Percentiles rank a stretch among this genome's conserved stretches.
These are phyloP conservation scores for Brachionus sp. DNA, from an alignment of 1,140 invertebrate species.

Conservation along the genomic window DNA sequence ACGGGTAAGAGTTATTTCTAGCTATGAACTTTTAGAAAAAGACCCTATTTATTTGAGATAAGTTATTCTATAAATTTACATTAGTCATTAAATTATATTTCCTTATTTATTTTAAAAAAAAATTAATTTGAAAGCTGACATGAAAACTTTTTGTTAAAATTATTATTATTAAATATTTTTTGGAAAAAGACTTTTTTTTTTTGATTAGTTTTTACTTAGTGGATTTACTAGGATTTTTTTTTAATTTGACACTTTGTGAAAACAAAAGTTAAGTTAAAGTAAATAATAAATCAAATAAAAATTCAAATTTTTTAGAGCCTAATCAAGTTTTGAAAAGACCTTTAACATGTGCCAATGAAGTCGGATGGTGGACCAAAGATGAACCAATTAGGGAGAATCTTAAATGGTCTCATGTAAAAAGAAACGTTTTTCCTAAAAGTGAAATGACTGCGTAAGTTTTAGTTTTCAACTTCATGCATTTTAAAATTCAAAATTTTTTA, in stretches of 20 bases:
- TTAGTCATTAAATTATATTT: no score
- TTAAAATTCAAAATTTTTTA: not conserved
- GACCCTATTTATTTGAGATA: no score
- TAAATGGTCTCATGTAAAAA: slow-evolving; percentile 19
- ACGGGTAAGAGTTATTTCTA: not conserved
- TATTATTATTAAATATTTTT: no score
- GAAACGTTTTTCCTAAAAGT: slow-evolving; percentile 30
- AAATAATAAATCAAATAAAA: not conserved
- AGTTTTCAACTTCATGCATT: not conserved
- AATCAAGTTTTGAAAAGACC: slow-evolving; percentile 19
- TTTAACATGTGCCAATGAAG: slow-evolving; percentile 16
- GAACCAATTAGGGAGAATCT: slow-evolving; percentile 29
- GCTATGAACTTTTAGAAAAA: not conserved
- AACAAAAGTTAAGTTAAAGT: not conserved
- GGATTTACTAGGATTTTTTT: no score
- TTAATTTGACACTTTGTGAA: no score
- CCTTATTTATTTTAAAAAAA: no score
- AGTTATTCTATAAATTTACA: no score
- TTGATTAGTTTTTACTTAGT: no score
- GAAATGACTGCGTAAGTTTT: slow-evolving; percentile 35
- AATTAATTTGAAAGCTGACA: no score
- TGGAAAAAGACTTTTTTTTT: no score
- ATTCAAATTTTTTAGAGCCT: not conserved
- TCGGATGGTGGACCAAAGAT: slow-evolving; percentile 44
- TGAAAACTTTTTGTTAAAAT: no score